Evolutionary conservation across 2,888 invertebrate species (phyloP).

Genomic region (Blastobasis adustella): DNA sequence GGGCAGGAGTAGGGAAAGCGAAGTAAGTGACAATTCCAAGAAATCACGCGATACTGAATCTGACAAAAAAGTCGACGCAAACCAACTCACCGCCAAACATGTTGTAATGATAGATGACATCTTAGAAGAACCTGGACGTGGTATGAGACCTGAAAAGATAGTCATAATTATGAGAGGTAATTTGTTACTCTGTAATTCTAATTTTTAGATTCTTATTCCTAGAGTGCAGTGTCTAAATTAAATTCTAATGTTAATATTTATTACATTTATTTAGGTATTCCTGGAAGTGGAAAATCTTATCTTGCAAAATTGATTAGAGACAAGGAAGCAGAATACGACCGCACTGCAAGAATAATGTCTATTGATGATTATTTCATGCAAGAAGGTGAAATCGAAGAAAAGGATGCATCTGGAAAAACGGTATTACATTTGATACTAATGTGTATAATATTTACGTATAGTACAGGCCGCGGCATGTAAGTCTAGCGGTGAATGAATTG

Average conservation of each 20-base stretch:
- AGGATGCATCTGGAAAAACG: slow-evolving; percentile 83
- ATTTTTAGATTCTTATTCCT: too few relatives aligned
- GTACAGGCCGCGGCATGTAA: too few relatives aligned
- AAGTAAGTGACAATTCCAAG: slow-evolving; percentile 29
- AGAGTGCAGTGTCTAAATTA: too few relatives aligned
- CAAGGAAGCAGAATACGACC: slow-evolving; percentile 87
- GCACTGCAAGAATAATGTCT: slow-evolving; percentile 92
- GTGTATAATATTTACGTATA: too few relatives aligned
- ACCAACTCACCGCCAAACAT: slow-evolving; percentile 38
- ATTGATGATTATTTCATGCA: slow-evolving; percentile 97
- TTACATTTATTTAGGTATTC: slow-evolving; percentile 78
- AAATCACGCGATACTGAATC: slow-evolving; percentile 15
- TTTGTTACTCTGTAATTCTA: background rate
- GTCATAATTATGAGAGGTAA: slow-evolving; percentile 89
- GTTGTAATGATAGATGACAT: slow-evolving; percentile 87
- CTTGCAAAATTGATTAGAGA: slow-evolving; percentile 91
- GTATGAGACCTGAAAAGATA: slow-evolving; percentile 85
- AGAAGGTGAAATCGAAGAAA: slow-evolving; percentile 84
- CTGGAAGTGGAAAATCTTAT: slow-evolving; percentile 96
- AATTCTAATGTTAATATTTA: background rate
- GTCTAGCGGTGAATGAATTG: too few relatives aligned
- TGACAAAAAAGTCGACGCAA: slow-evolving; percentile 28
- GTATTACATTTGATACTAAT: slow-evolving; percentile 32
- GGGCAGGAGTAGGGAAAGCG: slow-evolving; percentile 45
- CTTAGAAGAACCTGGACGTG: slow-evolving; percentile 85